Conservation (phyloP, 2,888 invertebrate genomes). For the Drosophila testacea region DNA sequence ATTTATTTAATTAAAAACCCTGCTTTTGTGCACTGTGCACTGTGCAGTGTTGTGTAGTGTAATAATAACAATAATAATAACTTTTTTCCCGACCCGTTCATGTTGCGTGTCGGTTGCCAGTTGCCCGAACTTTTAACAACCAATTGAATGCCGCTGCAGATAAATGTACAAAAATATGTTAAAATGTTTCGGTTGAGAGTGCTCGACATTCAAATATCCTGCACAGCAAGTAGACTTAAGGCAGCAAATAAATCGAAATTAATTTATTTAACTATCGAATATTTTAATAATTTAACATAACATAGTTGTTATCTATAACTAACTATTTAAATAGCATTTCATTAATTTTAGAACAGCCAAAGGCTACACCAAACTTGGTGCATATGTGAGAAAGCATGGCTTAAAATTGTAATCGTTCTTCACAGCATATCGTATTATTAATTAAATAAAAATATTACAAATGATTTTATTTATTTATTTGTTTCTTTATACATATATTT, state of each 20-base stretch:
- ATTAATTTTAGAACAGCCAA: not conserved
- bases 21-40: constrained; percentile 17
- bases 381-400: not conserved
- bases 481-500: constrained; percentile 7
- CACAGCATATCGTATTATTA: constrained; percentile 48
- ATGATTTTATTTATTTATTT: constrained; percentile 33
- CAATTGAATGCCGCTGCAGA: constrained; percentile 42
- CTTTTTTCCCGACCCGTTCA: constrained; percentile 9
- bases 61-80: constrained; percentile 59
- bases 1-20: constrained; percentile 72
- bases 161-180: constrained; percentile 36
- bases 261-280: not conserved
- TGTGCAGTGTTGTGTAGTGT: constrained; percentile 47
- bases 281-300: no score
- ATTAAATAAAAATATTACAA: constrained; percentile 64
- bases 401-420: constrained; percentile 22
- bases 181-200: not conserved
- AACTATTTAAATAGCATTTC: no score
- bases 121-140: constrained; percentile 51
- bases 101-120: constrained; percentile 16
- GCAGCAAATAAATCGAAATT: not conserved
- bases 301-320: no score
- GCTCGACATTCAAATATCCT: constrained; percentile 26
- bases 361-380: not conserved
- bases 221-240: not conserved